Evolutionary conservation across 2,797 vertebrate species (phyloP).

Genomic region (Chromobotia macracanthus): DNA sequence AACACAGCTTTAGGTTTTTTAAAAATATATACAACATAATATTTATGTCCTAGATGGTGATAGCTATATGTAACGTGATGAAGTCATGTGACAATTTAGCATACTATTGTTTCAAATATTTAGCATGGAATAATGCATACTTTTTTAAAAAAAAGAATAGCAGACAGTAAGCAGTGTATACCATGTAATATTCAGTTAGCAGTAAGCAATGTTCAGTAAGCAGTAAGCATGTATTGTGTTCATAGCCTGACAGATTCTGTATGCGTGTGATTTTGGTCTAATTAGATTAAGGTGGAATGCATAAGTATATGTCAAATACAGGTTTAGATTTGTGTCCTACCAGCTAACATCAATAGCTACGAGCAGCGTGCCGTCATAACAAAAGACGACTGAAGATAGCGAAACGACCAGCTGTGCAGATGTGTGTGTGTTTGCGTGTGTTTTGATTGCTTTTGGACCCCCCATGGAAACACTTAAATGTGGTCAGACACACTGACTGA

Average conservation of each 20-base stretch:
- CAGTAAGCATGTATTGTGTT: constrained; percentile 4
- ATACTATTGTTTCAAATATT: too few species aligned
- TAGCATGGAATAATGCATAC: too few species aligned
- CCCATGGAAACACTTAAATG: constrained; percentile 70
- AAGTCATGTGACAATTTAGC: too few species aligned
- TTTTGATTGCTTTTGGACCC: constrained; percentile 54
- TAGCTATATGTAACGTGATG: too few species aligned
- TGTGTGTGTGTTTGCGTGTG: constrained; percentile 31
- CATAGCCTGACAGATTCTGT: constrained; percentile 1
- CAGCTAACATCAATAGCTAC: constrained; percentile 8
- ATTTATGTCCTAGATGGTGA: too few species aligned
- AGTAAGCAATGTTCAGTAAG: not conserved
- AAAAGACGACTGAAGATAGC: constrained; percentile 24
- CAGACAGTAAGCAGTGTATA: not conserved
- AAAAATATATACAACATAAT: too few species aligned
- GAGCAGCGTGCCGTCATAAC: constrained; percentile 1
- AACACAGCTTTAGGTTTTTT: too few species aligned
- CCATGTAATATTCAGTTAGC: not conserved
- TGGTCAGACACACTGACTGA: constrained; percentile 72
- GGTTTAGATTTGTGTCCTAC: constrained; percentile 14
- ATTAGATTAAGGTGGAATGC: constrained; percentile 4
- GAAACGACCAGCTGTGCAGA: constrained; percentile 28
- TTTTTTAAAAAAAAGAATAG: too few species aligned
- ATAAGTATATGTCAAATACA: constrained; percentile 9
- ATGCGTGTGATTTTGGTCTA: constrained; percentile 42